These are phyloP conservation scores for Atethmia centrago DNA, from an alignment of 2,888 invertebrate species.

Conservation along the genomic window DNA sequence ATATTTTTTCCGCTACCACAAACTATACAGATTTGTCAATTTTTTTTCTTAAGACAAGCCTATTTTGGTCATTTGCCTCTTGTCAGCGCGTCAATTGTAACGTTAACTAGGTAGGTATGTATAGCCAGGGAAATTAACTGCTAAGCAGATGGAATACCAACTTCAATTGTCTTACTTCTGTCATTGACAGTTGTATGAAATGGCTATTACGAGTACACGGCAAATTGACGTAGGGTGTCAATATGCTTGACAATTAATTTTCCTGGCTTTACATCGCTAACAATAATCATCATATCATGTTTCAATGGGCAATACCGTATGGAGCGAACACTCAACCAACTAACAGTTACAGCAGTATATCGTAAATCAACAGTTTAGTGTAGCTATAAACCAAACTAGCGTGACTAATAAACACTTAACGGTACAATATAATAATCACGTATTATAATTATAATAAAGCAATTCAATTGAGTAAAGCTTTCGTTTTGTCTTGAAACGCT, in stretches of 20 bases:
- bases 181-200: not conserved
- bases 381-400: conserved; percentile 29
- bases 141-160: not conserved
- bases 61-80: too few species aligned
- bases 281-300: not conserved
- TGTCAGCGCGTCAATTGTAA: too few species aligned
- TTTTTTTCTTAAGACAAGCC: too few species aligned
- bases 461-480: not conserved
- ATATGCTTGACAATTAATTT: not conserved
- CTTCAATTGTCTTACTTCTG: not conserved
- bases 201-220: not conserved
- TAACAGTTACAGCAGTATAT: conserved; percentile 18
- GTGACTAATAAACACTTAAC: conserved; percentile 25
- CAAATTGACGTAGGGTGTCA: not conserved
- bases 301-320: conserved; percentile 3
- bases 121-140: not conserved
- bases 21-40: too few species aligned
- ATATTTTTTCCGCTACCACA: too few species aligned
- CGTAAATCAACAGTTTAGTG: conserved; percentile 42
- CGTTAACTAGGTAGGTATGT: not conserved
- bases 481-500: too few species aligned
- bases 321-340: not conserved
- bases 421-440: conserved; percentile 3
- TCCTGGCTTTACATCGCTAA: not conserved
- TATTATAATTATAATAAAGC: not conserved